Percentiles rank a stretch among this genome's conserved stretches.
phyloP scores from a whole-genome alignment of 1,140 invertebrate genomes.

The Ceratosolen solmsi region DNA sequence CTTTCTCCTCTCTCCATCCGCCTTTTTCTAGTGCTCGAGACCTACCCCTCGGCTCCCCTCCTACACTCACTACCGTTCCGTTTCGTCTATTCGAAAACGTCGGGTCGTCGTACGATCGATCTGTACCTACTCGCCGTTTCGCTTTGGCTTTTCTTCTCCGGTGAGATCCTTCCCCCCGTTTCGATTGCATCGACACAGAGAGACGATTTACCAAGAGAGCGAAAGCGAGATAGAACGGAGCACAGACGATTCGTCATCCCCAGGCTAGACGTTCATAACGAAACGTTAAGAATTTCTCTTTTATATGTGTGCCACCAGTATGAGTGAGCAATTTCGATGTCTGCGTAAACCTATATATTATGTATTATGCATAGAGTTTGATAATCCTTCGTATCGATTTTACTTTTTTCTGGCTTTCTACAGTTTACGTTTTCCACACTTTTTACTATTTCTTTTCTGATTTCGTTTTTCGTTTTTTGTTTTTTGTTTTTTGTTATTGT shows the following conservation, averaged over 20 bases:
- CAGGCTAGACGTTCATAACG: slow-evolving; percentile 30
- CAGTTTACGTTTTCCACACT: background rate
- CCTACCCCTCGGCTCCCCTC: too few species aligned
- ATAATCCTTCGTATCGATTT: slow-evolving; percentile 4
- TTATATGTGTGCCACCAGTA: background rate
- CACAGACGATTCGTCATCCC: slow-evolving; percentile 34
- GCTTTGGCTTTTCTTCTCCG: slow-evolving; percentile 20
- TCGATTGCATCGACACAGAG: slow-evolving; percentile 48
- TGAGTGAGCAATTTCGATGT: slow-evolving; percentile 5
- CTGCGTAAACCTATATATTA: slow-evolving; percentile 37
- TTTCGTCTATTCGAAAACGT: slow-evolving; percentile 39
- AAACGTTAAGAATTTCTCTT: slow-evolving; percentile 29
- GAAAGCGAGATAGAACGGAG: background rate
- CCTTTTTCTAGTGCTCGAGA: slow-evolving; percentile 15
- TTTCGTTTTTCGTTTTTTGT: background rate
- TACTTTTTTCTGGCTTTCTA: background rate
- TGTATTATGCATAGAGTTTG: slow-evolving; percentile 1
- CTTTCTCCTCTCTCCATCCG: slow-evolving; percentile 21
- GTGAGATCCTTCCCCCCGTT: slow-evolving; percentile 18
- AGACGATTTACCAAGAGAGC: background rate
- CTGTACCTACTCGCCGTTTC: background rate
- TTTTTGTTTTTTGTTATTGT: background rate
- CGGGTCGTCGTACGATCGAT: slow-evolving; percentile 52
- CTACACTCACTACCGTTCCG: too few species aligned
- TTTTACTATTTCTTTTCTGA: too few species aligned